Evolutionary conservation across 2,888 invertebrate genomes (phyloP).

Genomic region (Cerastis leucographa): DNA sequence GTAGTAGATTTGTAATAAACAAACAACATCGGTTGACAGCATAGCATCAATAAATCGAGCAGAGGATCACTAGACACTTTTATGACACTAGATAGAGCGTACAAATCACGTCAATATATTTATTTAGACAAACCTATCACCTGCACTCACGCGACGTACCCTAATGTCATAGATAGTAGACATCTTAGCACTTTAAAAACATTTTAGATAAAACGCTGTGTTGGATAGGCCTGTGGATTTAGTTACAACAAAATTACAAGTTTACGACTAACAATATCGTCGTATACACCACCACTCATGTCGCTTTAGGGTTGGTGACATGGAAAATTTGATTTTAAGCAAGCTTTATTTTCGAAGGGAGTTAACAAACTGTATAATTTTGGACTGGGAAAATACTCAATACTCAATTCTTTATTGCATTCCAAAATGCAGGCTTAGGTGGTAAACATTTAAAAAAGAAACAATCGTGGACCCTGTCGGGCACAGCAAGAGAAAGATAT

Average conservation of each 20-base stretch:
- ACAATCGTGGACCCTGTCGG: too few species aligned
- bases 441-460: too few species aligned
- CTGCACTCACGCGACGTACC: conserved; percentile 62
- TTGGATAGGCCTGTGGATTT: conserved; percentile 81
- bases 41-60: conserved; percentile 80
- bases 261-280: conserved; percentile 86
- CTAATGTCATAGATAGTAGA: conserved; percentile 75
- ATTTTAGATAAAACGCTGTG: conserved; percentile 85
- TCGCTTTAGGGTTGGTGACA: conserved; percentile 66
- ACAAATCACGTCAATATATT: conserved; percentile 86
- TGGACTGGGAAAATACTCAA: neutral
- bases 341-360: neutral
- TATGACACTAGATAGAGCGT: conserved; percentile 79
- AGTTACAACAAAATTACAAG: conserved; percentile 87
- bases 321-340: conserved; percentile 7
- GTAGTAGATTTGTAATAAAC: conserved; percentile 4
- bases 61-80: conserved; percentile 82
- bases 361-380: neutral
- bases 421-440: too few species aligned
- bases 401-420: too few species aligned
- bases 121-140: conserved; percentile 75
- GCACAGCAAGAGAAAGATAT: too few species aligned
- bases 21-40: conserved; percentile 59
- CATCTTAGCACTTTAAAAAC: conserved; percentile 85
- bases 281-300: conserved; percentile 77